Evolutionary conservation across 2,797 vertebrate species (phyloP).

Genomic region (Mormyrus hasselquistii): DNA sequence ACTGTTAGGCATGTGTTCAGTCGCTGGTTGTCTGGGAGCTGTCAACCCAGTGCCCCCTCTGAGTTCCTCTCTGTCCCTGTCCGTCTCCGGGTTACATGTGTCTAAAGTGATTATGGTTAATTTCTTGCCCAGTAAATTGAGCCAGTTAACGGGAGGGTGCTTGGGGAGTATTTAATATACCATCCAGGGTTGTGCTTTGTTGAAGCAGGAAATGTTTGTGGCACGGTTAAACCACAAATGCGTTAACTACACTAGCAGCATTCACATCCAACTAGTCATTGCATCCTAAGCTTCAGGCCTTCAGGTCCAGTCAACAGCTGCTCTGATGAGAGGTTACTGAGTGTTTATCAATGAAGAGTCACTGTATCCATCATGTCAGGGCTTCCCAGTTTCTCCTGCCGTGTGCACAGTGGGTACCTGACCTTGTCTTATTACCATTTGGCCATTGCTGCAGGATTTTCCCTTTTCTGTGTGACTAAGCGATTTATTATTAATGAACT

Average conservation of each 20-base stretch:
- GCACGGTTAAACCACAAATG: background rate
- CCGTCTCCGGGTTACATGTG: background rate
- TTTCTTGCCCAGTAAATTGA: background rate
- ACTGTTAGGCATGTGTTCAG: background rate
- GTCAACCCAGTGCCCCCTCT: background rate
- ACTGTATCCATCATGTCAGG: background rate
- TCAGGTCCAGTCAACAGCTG: background rate
- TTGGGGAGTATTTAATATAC: background rate
- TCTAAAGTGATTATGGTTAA: background rate
- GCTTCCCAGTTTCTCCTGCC: background rate
- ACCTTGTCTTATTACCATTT: background rate
- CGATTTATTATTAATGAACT: background rate
- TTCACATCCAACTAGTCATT: background rate
- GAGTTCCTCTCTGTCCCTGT: background rate
- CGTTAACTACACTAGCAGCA: background rate
- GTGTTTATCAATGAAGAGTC: background rate
- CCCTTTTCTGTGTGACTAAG: background rate
- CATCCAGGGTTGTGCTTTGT: background rate
- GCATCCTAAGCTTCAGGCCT: background rate
- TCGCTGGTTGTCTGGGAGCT: background rate
- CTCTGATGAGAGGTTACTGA: background rate
- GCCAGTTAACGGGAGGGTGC: background rate
- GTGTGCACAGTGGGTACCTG: background rate
- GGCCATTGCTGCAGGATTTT: background rate
- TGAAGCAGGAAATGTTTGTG: background rate